Conservation (phyloP, 2,797 vertebrate genomes). For the Syngnathus acus region DNA sequence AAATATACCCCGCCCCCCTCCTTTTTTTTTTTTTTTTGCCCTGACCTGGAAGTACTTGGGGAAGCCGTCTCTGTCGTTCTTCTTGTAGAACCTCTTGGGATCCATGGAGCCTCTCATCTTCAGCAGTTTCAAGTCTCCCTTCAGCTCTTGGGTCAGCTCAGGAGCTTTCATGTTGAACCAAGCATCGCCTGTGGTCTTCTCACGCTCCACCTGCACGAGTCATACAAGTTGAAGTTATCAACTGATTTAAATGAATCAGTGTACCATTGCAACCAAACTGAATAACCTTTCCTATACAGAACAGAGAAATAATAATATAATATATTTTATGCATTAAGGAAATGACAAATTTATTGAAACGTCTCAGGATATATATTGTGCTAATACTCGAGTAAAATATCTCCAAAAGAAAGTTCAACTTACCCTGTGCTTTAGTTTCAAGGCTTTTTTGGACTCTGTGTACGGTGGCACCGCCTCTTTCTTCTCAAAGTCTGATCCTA, state of each 20-base stretch:
- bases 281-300: not conserved
- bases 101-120: slow-evolving; percentile 89
- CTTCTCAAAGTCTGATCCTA: slow-evolving; percentile 89
- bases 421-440: slow-evolving; percentile 83
- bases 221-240: no score
- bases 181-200: slow-evolving; percentile 80
- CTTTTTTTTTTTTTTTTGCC: not conserved
- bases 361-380: not conserved
- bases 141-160: slow-evolving; percentile 84
- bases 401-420: slow-evolving; percentile 11
- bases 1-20: no score
- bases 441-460: slow-evolving; percentile 74
- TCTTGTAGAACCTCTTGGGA: slow-evolving; percentile 95
- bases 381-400: not conserved
- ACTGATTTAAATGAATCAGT: no score
- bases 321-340: no score
- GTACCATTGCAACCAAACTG: no score
- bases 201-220: slow-evolving; percentile 72
- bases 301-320: no score
- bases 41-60: slow-evolving; percentile 93
- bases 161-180: slow-evolving; percentile 98
- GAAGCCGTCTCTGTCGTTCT: slow-evolving; percentile 90
- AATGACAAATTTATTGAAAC: not conserved
- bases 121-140: slow-evolving; percentile 83
- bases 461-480: slow-evolving; percentile 80